phyloP scores from a whole-genome alignment of 2,797 vertebrate species.

The Amblyraja radiata region DNA sequence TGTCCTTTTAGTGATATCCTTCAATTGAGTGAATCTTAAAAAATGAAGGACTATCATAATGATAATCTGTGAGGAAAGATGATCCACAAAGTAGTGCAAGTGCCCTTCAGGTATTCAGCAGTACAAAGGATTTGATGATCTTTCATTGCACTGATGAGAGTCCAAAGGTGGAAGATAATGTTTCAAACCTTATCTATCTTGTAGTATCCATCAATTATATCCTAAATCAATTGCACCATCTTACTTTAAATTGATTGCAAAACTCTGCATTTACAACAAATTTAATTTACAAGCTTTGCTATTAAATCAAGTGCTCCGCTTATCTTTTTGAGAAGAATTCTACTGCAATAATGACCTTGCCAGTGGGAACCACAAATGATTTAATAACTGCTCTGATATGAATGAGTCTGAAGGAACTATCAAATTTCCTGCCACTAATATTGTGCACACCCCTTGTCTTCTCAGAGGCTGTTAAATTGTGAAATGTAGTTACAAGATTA shows the following conservation, averaged over 20 bases:
- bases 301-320: not conserved
- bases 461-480: not conserved
- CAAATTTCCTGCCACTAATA: not conserved
- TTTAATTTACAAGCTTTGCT: not conserved
- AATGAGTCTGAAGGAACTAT: not conserved
- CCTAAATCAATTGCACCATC: not conserved
- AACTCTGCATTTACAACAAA: not conserved
- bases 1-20: not conserved
- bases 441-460: not conserved
- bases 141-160: not conserved
- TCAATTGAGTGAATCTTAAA: not conserved
- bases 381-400: not conserved
- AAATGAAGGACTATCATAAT: not conserved
- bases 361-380: not conserved
- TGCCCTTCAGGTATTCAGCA: not conserved
- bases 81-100: not conserved
- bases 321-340: not conserved
- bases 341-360: not conserved
- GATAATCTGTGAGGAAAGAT: not conserved
- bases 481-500: not conserved
- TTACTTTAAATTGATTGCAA: not conserved
- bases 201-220: not conserved
- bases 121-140: not conserved
- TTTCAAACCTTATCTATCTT: not conserved
- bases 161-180: not conserved